Base-by-base conservation (phyloP, 1,140 invertebrate genomes). In the Hypothenemus hampei region DNA sequence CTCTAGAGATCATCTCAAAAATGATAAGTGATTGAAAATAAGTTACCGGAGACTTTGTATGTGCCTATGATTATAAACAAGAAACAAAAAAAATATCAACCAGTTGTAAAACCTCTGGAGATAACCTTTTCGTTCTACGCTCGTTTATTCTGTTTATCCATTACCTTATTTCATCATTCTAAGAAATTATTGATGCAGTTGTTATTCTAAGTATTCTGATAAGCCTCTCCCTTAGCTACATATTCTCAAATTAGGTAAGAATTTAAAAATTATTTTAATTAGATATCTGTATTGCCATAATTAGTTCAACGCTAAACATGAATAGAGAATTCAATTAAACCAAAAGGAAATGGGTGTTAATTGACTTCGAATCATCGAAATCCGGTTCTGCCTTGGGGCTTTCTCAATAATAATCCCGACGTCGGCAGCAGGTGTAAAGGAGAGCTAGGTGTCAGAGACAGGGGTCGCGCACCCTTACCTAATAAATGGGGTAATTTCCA, bases 401-500 rank as follows among this genome's bases (percentile, higher is more conserved):
- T 72, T 71, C 71, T 73, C 71, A 71, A 72, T 72, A 72, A 72
- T 71, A 68, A 61, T 67, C 45, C 23, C 45, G 31, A 37, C 43
- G 45, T 37, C 62, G 59, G 70, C 65, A 72, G 71, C 71, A 72
- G 71, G 70, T 73, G 71, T 65, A 70, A 72, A 72, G 70, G 71
- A 73, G 71, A 72, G 70, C 70, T 72, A 69, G 23, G 40, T 72
- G 70, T 73, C 71, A 72, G 71, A 61, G 60, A 26, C 71, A 71
- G 69, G 68, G 71, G 69, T 70, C 66, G 67, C 67, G 62, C 65
- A 65, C 68, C 68, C 69, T 71, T 70, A 72, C 70, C 71, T 72
- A 73, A 73, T 73, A 73, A 73, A 73, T 72, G 71, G 72, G 71
- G 71, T 71, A 73, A 73, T 73, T 72, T 70, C 69, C 68, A 70